Conservation (phyloP, 2,113 vertebrate species). For the Riparia riparia region DNA sequence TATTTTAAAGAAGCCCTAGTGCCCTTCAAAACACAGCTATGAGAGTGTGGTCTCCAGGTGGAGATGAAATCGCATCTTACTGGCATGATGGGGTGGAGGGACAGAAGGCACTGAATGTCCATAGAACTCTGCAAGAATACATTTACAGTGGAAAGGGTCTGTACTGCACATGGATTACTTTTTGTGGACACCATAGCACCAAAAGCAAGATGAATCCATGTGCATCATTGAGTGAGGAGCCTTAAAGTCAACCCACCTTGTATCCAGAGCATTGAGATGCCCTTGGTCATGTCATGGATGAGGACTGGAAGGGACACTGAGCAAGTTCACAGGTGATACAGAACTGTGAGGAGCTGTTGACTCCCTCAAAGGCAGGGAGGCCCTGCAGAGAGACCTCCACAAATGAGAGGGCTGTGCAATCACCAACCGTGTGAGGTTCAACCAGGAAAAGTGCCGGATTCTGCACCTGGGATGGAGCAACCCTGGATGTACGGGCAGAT, state of each 20-base stretch:
- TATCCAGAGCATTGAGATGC: not conserved
- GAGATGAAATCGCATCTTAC: not conserved
- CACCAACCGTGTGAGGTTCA: not conserved
- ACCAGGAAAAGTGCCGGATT: not conserved
- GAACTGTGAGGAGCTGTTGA: not conserved
- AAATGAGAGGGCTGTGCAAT: not conserved
- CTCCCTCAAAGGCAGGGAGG: rapidly evolving
- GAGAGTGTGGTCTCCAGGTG: not conserved
- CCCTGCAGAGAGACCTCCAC: not conserved
- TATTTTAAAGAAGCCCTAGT: not conserved
- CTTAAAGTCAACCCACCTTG: not conserved
- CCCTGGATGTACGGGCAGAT: not conserved
- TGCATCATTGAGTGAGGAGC: not conserved
- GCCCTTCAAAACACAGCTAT: not conserved
- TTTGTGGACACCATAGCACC: not conserved
- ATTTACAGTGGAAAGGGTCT: not conserved
- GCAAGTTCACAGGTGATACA: not conserved
- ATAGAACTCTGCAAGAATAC: not conserved
- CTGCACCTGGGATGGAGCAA: not conserved
- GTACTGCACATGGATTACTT: rapidly evolving
- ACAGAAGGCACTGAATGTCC: not conserved
- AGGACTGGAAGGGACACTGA: not conserved
- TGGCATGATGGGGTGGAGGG: not conserved
- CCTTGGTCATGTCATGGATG: not conserved
- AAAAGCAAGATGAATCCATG: not conserved